Evolutionary conservation across 2,888 invertebrate species (phyloP), one percentile per base, ranked within the genome.

Genomic region (Nemotelus nigrinus): DNA sequence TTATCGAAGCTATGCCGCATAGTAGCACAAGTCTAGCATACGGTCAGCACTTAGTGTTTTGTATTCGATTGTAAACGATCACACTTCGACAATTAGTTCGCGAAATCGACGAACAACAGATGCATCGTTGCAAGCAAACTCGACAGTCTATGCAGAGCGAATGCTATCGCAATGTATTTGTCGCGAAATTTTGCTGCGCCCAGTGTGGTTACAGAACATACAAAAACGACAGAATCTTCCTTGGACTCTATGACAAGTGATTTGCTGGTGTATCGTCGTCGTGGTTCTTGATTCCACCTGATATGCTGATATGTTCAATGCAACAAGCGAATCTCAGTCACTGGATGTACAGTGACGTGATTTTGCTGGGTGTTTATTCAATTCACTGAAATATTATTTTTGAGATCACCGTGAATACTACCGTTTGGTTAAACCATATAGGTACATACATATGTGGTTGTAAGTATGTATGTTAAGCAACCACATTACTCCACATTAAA

Each of bases 401-500:
- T 5, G 45, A 72, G 63, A 60, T 70, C 43, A 70, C 70, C 8
- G 44, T 43, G 55, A 70, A 70, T 70, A 10, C 3, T 8, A 44
- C 6, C n/a, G 50, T n/a, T n/a, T 7, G 10, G 65, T 3, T 70
- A 50, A 3, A 68, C n/a, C 68, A 65, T 7, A 44, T 48, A 44
- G 7, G 43, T 25, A 67, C 48, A 50, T 67, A 41, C 43, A 43
- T 70, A 55, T 43, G 4, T 6, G 6, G 39, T 39, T 43, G 50
- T 68, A 68, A 3, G 53, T 41, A 55, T 55, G 25, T 70, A 70
- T 25, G 1, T 25, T 25, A 25, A 70, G 43, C 41, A 50, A 72
- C n/a, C 72, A 48, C 58, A 72, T 43, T 60, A 81, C 39, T 58
- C n/a, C 72, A 48, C 58, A 72, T 43, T 60, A 81, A 77, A 78